These are phyloP conservation scores for Martes martes DNA, from an alignment of 2,113 vertebrate genomes.

Conservation along the genomic window DNA sequence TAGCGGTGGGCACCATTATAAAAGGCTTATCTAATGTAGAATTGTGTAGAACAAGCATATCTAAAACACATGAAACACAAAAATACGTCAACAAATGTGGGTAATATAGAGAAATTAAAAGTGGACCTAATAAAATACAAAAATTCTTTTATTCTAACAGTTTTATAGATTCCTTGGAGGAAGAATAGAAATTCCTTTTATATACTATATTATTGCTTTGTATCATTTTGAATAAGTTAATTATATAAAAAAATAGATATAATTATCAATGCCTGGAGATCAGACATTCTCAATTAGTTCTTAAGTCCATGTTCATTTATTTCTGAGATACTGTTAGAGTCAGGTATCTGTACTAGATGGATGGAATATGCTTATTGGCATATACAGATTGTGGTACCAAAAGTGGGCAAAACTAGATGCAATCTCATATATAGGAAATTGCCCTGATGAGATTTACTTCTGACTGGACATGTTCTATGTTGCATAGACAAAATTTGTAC, in stretches of 20 bases:
- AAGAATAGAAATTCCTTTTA: not conserved
- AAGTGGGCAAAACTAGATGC: not conserved
- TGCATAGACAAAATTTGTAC: not conserved
- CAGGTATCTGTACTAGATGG: not conserved
- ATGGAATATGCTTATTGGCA: not conserved
- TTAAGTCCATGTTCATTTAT: not conserved
- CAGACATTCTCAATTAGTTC: not conserved
- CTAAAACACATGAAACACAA: not conserved
- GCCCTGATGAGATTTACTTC: not conserved
- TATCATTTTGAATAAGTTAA: not conserved
- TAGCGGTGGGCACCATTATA: not conserved
- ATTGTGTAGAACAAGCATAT: not conserved
- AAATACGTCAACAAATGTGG: not conserved
- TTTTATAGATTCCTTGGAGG: not conserved
- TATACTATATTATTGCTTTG: not conserved
- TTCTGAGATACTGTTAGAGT: not conserved
- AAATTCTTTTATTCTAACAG: not conserved
- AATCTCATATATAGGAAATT: not conserved
- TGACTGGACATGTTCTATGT: not conserved
- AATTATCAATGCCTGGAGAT: not conserved
- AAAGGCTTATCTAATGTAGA: not conserved
- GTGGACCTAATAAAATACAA: not conserved
- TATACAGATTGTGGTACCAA: not conserved
- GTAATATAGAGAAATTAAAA: not conserved
- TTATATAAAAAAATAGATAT: not conserved